Percentiles rank a stretch among this genome's conserved stretches.
Conservation (phyloP, 2,113 vertebrate species). For the Megatriorchis doriae region DNA sequence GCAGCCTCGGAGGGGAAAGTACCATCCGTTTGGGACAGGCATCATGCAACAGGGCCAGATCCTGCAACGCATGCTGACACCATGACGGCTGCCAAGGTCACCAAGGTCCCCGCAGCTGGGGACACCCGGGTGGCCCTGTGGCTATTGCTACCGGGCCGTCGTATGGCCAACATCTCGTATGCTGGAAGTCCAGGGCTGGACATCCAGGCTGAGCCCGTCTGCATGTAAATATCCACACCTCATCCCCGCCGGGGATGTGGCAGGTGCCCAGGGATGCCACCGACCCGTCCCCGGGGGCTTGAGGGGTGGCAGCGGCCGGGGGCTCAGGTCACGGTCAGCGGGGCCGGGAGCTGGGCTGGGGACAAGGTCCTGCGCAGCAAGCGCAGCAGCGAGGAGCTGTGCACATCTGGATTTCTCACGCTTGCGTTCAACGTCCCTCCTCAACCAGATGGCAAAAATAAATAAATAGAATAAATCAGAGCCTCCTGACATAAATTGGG, state of each 20-base stretch:
- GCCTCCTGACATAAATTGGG: slow-evolving; percentile 59
- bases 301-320: not conserved
- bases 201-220: not conserved
- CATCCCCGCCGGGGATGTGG: rapidly evolving
- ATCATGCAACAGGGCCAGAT: not conserved
- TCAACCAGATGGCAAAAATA: slow-evolving; percentile 68
- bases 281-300: rapidly evolving
- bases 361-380: not conserved
- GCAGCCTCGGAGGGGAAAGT: rapidly evolving
- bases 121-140: not conserved
- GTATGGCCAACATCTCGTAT: rapidly evolving
- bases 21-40: rapidly evolving
- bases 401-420: slow-evolving; percentile 68
- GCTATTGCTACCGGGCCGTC: rapidly evolving
- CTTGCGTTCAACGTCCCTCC: slow-evolving; percentile 22
- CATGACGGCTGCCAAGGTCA: not conserved
- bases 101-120: rapidly evolving
- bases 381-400: not conserved
- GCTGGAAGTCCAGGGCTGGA: not conserved
- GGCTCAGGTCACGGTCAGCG: not conserved
- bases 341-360: not conserved
- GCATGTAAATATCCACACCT: rapidly evolving
- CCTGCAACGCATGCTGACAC: not conserved
- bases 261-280: not conserved
- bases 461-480: slow-evolving; percentile 67